Evolutionary conservation across 1,140 invertebrate genomes (phyloP).

Genomic region (Lucilia cuprina): DNA sequence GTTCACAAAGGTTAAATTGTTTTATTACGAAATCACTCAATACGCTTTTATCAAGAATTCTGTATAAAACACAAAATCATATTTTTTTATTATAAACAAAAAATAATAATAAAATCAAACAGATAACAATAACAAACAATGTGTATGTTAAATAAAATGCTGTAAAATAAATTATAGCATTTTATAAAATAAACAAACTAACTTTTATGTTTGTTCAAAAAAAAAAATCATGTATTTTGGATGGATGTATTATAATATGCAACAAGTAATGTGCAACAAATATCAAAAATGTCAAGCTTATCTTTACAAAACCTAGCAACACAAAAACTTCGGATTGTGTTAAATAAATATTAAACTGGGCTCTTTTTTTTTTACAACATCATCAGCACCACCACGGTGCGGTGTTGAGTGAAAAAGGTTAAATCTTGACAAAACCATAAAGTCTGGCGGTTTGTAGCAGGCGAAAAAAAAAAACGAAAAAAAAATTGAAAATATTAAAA

Average conservation of each 20-base stretch:
- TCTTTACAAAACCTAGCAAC: not conserved
- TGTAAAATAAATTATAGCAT: not conserved
- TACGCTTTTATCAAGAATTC: no score
- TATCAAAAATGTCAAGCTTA: constrained; percentile 22
- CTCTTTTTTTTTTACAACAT: not conserved
- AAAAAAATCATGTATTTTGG: not conserved
- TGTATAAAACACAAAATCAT: no score
- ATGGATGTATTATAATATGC: not conserved
- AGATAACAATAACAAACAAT: not conserved
- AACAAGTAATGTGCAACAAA: not conserved
- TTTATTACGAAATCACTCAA: no score
- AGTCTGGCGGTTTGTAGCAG: not conserved
- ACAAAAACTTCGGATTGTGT: not conserved
- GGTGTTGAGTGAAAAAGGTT: constrained; percentile 13
- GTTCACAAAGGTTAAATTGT: no score
- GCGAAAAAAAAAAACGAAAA: not conserved
- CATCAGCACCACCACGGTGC: not conserved
- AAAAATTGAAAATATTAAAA: constrained; percentile 27
- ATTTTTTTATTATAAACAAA: not conserved
- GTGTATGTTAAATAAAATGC: not conserved
- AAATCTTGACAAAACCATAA: constrained; percentile 25
- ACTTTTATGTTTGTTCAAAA: not conserved
- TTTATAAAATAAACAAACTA: constrained; percentile 11
- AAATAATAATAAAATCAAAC: not conserved
- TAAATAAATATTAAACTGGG: not conserved